Percentiles rank a stretch among this genome's conserved stretches.
These are phyloP conservation scores for Cordilura impudica DNA, from an alignment of 2,888 invertebrate genomes.

Conservation along the genomic window DNA sequence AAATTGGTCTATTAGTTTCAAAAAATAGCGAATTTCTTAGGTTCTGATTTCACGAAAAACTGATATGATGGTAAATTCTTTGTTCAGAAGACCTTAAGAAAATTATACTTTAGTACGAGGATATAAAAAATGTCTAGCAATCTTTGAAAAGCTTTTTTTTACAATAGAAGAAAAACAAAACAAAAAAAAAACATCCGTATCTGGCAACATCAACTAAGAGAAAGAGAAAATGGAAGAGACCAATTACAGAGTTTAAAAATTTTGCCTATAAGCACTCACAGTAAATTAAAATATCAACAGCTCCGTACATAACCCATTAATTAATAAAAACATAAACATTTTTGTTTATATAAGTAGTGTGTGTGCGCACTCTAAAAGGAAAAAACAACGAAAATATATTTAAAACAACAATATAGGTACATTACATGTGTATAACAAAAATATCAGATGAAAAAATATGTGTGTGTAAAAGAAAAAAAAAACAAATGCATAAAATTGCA, in stretches of 20 bases:
- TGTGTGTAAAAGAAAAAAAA: slow-evolving; percentile 15
- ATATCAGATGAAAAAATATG: slow-evolving; percentile 7
- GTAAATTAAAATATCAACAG: slow-evolving; percentile 7
- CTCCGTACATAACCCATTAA: background rate
- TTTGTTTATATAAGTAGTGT: background rate
- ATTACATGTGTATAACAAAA: slow-evolving; percentile 23
- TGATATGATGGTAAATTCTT: no score
- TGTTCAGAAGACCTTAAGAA: no score
- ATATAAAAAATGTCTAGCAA: no score
- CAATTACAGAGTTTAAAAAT: background rate
- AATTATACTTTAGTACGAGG: no score
- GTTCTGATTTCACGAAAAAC: no score
- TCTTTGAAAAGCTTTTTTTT: no score
- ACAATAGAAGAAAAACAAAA: no score
- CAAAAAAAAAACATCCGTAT: no score
- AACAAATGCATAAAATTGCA: slow-evolving; percentile 47
- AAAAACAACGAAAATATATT: slow-evolving; percentile 36
- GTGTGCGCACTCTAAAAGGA: background rate
- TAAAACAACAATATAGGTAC: slow-evolving; percentile 20
- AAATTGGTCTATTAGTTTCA: no score
- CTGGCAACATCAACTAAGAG: background rate
- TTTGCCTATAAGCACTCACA: background rate
- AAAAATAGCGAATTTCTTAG: no score
- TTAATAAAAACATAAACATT: slow-evolving; percentile 7
- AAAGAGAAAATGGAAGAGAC: background rate